Conservation (phyloP, 2,113 vertebrate species). For the Marmota monax region DNA sequence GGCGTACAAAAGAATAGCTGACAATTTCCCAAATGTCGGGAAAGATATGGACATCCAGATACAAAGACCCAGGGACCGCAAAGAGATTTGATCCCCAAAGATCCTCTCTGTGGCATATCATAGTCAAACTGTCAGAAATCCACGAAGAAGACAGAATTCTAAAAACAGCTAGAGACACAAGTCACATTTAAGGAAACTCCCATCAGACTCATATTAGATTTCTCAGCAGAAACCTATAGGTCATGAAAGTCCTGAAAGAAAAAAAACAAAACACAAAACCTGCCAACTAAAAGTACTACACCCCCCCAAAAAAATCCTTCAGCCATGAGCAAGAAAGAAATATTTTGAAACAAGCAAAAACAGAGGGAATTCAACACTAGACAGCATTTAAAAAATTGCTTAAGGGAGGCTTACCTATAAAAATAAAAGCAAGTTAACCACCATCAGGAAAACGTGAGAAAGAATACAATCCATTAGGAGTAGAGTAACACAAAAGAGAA, state of each 20-base stretch:
- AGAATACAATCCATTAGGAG: not conserved
- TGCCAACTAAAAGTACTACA: not conserved
- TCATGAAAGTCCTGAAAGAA: not conserved
- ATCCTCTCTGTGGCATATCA: not conserved
- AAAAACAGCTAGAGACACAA: not conserved
- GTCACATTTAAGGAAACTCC: not conserved
- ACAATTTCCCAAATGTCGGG: not conserved
- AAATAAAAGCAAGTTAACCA: not conserved
- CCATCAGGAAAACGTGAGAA: not conserved
- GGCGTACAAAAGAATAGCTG: not conserved
- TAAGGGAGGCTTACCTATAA: not conserved
- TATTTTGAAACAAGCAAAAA: not conserved
- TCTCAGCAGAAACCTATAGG: not conserved
- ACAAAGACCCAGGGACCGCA: not conserved
- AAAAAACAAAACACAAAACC: too few species aligned
- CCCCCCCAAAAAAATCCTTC: not conserved
- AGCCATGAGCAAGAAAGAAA: not conserved
- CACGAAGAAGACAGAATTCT: not conserved
- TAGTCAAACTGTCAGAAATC: not conserved
- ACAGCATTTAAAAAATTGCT: not conserved
- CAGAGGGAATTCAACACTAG: not conserved
- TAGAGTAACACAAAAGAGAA: not conserved
- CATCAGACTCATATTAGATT: not conserved
- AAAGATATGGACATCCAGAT: not conserved
- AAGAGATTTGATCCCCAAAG: not conserved